Percentiles rank a stretch among this genome's conserved stretches.
Evolutionary conservation across 2,888 invertebrate genomes (phyloP).

Genomic region (Helleia helle): DNA sequence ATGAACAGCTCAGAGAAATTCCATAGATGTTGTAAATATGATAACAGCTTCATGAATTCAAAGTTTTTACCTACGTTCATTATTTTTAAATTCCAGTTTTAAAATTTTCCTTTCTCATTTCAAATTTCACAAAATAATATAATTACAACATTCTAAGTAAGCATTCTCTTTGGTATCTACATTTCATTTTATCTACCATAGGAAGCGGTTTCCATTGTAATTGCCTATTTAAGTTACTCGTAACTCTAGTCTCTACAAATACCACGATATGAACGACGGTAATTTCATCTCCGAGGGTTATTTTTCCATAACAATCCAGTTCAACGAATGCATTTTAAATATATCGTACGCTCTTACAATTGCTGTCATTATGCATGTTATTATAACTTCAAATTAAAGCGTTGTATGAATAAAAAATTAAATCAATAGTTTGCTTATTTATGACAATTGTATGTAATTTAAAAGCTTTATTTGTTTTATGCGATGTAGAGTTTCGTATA

Average conservation of each 20-base stretch:
- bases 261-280: slow-evolving; percentile 29
- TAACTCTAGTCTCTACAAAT: slow-evolving; percentile 45
- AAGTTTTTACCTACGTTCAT: too few species aligned
- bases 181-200: neutral
- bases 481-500: too few species aligned
- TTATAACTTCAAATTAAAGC: slow-evolving; percentile 9
- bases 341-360: slow-evolving; percentile 4
- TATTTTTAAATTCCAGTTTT: too few species aligned
- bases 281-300: neutral
- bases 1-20: too few species aligned
- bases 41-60: too few species aligned
- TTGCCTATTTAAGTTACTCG: slow-evolving; percentile 31
- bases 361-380: slow-evolving; percentile 6
- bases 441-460: too few species aligned
- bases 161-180: neutral
- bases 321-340: slow-evolving; percentile 10
- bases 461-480: too few species aligned
- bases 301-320: slow-evolving; percentile 9
- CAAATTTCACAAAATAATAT: too few species aligned
- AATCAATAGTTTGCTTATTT: slow-evolving; percentile 1
- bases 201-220: slow-evolving; percentile 30
- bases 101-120: too few species aligned
- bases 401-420: neutral
- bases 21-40: too few species aligned
- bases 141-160: too few species aligned